These are phyloP conservation scores for Acipenser oxyrinchus DNA, from an alignment of 2,797 vertebrate genomes.

Conservation along the genomic window DNA sequence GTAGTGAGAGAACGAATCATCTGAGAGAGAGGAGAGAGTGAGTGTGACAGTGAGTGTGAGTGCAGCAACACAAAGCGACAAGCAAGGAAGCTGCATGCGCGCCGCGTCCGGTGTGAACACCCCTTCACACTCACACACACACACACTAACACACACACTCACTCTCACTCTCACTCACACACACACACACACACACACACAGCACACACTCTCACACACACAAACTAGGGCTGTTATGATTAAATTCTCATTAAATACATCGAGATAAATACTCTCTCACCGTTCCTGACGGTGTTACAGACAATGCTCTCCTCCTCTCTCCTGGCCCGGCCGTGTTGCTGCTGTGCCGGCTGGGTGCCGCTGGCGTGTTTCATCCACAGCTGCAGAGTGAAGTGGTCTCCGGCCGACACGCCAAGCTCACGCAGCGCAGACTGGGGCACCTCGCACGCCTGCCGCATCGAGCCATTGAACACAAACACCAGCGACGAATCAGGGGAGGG, in stretches of 20 bases:
- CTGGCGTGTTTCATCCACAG: constrained; percentile 90
- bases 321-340: constrained; percentile 42
- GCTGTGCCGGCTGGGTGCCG: constrained; percentile 35
- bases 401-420: constrained; percentile 69
- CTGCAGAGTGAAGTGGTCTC: constrained; percentile 91
- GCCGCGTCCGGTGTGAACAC: no score
- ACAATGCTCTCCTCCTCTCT: constrained; percentile 89
- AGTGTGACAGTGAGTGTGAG: background rate
- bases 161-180: background rate
- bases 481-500: constrained; percentile 94
- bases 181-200: background rate
- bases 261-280: constrained; percentile 46
- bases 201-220: background rate
- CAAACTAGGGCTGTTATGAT: no score
- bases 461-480: constrained; percentile 95
- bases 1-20: constrained; percentile 65
- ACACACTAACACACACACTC: background rate
- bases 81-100: no score
- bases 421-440: constrained; percentile 64
- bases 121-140: background rate
- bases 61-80: background rate
- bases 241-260: no score
- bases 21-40: constrained; percentile 22
- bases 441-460: constrained; percentile 74
- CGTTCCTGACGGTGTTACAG: constrained; percentile 87